Evolutionary conservation across 2,797 vertebrate genomes (phyloP).

Genomic region (Tapirus indicus): DNA sequence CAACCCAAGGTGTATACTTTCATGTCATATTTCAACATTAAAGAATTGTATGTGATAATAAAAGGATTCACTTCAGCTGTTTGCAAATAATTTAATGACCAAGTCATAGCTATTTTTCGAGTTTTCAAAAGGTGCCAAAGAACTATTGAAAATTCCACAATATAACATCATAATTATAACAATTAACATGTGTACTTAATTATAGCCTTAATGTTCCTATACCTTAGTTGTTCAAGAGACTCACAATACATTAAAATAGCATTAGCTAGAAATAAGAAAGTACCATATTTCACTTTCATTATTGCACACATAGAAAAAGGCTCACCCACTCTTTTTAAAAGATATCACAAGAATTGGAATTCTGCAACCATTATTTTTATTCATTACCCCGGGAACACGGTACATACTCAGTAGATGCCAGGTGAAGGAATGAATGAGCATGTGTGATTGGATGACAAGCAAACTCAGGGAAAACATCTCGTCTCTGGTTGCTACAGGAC

Average conservation of each 20-base stretch:
- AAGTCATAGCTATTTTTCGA: not conserved
- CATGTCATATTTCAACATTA: slow-evolving; percentile 6
- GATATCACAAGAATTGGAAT: not conserved
- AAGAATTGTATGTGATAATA: slow-evolving; percentile 26
- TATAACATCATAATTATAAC: slow-evolving; percentile 66
- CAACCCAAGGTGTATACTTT: not conserved
- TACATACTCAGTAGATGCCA: slow-evolving; percentile 16
- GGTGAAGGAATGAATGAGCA: slow-evolving; percentile 26
- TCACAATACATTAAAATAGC: not conserved
- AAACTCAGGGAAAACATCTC: slow-evolving; percentile 79
- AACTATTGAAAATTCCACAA: slow-evolving; percentile 44
- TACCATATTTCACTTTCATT: slow-evolving; percentile 8
- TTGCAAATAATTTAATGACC: slow-evolving; percentile 71
- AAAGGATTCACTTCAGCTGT: slow-evolving; percentile 46
- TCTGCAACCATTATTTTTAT: slow-evolving; percentile 30
- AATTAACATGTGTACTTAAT: slow-evolving; percentile 65
- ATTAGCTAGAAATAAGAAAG: not conserved
- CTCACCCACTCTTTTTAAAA: slow-evolving; percentile 28
- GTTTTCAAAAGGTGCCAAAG: slow-evolving; percentile 51
- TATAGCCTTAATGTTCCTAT: slow-evolving; percentile 40
- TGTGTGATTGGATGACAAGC: not conserved
- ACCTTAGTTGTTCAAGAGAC: not conserved
- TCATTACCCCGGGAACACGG: not conserved
- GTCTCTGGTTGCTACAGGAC: slow-evolving; percentile 72
- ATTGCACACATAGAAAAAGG: slow-evolving; percentile 23